Evolutionary conservation across 1,140 invertebrate genomes (phyloP).

Genomic region (Physella acuta): DNA sequence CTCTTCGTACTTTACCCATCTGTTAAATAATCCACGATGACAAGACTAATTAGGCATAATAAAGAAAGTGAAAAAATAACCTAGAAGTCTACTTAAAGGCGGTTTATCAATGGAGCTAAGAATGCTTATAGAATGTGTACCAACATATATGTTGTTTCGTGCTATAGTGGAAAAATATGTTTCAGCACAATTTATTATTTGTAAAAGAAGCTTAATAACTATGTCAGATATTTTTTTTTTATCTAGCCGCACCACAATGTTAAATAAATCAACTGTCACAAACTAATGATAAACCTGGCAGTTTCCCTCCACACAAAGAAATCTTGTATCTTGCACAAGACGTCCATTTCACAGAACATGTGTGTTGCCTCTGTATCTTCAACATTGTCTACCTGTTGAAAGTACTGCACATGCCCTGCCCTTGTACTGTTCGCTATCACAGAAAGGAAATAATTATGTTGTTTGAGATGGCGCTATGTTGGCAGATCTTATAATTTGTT

Average conservation of each 20-base stretch:
- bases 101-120: not conserved
- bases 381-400: constrained; percentile 83
- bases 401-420: constrained; percentile 74
- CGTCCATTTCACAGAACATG: constrained; percentile 88
- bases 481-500: no score
- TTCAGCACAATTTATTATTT: no score
- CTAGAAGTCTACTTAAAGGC: not conserved
- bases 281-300: no score
- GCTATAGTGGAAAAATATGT: not conserved
- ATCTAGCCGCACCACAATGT: no score
- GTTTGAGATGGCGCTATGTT: no score
- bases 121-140: not conserved
- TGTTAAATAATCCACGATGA: constrained; percentile 34
- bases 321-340: constrained; percentile 76
- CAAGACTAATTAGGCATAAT: constrained; percentile 3
- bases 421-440: constrained; percentile 41
- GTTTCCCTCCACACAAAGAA: constrained; percentile 87
- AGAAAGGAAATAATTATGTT: no score
- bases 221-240: no score
- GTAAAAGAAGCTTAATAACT: no score
- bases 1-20: constrained; percentile 63
- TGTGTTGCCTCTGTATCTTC: constrained; percentile 60
- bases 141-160: not conserved
- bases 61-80: no score
- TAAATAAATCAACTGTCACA: no score